Evolutionary conservation across 2,888 invertebrate genomes (phyloP), one percentile per base, ranked within the genome.

Genomic region (Watsonalla cultraria): DNA sequence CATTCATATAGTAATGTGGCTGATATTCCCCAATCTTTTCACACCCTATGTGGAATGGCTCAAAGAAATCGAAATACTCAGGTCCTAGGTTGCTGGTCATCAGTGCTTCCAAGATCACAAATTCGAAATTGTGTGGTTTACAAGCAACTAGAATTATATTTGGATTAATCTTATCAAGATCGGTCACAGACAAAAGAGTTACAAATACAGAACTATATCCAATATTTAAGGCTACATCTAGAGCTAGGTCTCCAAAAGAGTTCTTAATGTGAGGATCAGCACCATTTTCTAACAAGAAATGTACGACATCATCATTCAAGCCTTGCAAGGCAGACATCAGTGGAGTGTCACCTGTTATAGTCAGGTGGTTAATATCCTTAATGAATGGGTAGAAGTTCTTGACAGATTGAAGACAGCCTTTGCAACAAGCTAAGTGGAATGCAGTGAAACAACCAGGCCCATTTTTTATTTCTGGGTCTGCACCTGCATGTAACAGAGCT

Each of bases 341-440:
- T 4, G 89, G 77, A 37, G 82, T 86, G 50, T 87, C 81, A 37
- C 86, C 86, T 56, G 80, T 76, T 5, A 56, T 57, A 37, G 84
- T 80, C 7, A 68, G 60, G 58, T 82, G 74, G 64, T 91, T 85
- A 8, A 91, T 72, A 66, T 91, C 78, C 60, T 68, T 70, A 5
- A 86, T 70, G 68, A 86, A 91, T 11, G 82, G 82, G 52, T 73
- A 76, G 49, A 91, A 65, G 55, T 66, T 71, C 58, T 73, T 57
- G 2, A 90, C 79, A 51, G 80, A 76, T 56, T 82, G 65, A 39
- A 74, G 70, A 60, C 80, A 82, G 9, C 88, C 85, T 65, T 82
- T 84, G 53, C 77, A 80, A 55, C 89, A 88, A 47, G 91, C 90
- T 61, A 90, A 76, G 64, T 91, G 90, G 51, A 91, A 84, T 48